Base-by-base conservation (phyloP, 2,888 invertebrate genomes). In the Catocala nupta region DNA sequence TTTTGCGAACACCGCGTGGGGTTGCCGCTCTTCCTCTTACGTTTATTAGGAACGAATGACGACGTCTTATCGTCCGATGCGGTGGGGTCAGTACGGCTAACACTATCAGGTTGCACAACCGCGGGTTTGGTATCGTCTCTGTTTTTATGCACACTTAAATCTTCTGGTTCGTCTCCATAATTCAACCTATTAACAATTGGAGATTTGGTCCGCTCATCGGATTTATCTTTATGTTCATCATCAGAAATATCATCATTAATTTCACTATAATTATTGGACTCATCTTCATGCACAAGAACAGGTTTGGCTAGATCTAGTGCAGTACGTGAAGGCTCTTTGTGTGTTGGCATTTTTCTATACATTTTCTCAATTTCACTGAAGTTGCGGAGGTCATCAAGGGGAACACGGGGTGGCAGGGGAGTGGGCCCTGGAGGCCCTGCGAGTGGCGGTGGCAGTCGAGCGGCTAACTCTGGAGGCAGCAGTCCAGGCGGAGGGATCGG, bases 11-110 rank as follows among this genome's bases (percentile, higher is more conserved):
- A 97, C 77, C 96, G 94, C 7, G 96, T 97, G 3, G 97, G 97
- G 86, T 97, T 97, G 80, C 97, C 97, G 77, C 96, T 97, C 89
- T 97, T 97, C 59, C 97, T 94, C 83, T 98, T 98, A 75, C 97
- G 95, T 85, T 96, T 96, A 83, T 95, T 96, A 68, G 96, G 96
- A 80, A 93, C 91, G 65, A 89, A 75, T 16, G 87, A 89, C 50
- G 86, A 89, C 49, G 89, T 87, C 80, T 94, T 95, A 73, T 95
- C 95, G 56, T 95, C 95, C 34, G 85, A 73, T 58, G 78, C 83
- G 85, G 89, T 86, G 83, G 90, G 86, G 64, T 91, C 92, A 55
- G 83, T 87, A 68, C 87, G 87, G 59, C 71, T 71, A 65, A 78
- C 71, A 64, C 69, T 78, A 63, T 87, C 90, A 16, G 89, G 82